A percentile compares a stretch with the other conserved stretches of the same genome.
Evolutionary conservation across 2,797 vertebrate genomes (phyloP).

Genomic region (Catostomus latipinnis): DNA sequence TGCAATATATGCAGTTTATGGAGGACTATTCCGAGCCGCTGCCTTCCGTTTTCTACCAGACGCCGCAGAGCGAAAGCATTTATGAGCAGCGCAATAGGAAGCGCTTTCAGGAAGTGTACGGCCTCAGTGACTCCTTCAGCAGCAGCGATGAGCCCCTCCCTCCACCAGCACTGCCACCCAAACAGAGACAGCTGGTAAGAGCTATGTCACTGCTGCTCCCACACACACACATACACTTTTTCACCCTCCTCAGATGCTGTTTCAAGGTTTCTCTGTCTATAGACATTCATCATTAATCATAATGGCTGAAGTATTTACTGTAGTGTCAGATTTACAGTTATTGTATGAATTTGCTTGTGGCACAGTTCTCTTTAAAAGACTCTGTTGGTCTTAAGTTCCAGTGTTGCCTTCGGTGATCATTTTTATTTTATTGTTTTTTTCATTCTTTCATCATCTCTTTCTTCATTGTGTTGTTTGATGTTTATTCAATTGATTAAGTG

Average conservation of each 20-base stretch:
- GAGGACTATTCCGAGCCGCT: slow-evolving; percentile 88
- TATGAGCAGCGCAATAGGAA: slow-evolving; percentile 84
- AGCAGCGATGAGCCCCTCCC: slow-evolving; percentile 75
- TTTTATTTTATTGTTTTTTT: neutral
- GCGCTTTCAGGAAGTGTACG: slow-evolving; percentile 83
- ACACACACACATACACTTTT: slow-evolving; percentile 12
- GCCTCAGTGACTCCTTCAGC: slow-evolving; percentile 81
- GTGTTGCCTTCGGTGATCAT: neutral
- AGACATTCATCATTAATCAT: slow-evolving; percentile 15
- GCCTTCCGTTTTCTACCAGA: slow-evolving; percentile 89
- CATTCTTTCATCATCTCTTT: neutral
- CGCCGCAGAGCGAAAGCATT: slow-evolving; percentile 84
- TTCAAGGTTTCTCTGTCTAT: neutral
- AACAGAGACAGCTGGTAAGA: slow-evolving; percentile 91
- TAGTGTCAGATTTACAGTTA: neutral
- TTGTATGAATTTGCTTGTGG: slow-evolving; percentile 9
- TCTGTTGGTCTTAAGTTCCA: slow-evolving; percentile 2
- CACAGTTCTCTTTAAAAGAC: slow-evolving; percentile 1
- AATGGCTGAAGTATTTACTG: neutral
- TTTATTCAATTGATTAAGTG: neutral
- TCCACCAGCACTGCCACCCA: slow-evolving; percentile 87
- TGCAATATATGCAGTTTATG: slow-evolving; percentile 90
- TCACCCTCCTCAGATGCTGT: slow-evolving; percentile 8
- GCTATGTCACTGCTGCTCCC: neutral
- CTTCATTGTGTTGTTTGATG: slow-evolving; percentile 7